Evolutionary conservation across 2,888 invertebrate species (phyloP).

Genomic region (Limnephilus auricula): DNA sequence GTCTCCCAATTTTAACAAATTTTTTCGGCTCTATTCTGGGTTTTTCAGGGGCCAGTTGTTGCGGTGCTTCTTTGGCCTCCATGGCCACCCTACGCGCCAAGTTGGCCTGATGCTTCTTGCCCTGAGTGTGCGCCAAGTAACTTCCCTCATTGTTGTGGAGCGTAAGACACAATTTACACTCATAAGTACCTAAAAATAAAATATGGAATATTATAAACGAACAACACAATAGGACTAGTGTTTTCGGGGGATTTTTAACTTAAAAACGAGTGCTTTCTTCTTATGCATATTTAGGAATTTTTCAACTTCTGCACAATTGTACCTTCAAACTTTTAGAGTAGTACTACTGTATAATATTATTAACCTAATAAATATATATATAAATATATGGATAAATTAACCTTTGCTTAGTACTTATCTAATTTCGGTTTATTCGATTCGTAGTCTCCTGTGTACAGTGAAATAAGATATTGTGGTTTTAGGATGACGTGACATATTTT

Average conservation of each 20-base stretch:
- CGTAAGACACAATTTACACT: conserved; percentile 98
- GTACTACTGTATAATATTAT: too few relatives aligned
- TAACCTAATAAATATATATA: too few relatives aligned
- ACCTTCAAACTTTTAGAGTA: too few relatives aligned
- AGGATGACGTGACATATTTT: too few relatives aligned
- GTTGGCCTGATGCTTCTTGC: conserved; percentile 99
- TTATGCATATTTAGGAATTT: too few relatives aligned
- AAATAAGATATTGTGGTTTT: too few relatives aligned
- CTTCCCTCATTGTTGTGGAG: conserved; percentile 99
- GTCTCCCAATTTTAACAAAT: conserved; percentile 99
- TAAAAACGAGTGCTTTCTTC: too few relatives aligned
- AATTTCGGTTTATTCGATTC: not conserved
- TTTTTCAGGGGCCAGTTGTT: conserved; percentile 95
- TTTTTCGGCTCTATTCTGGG: conserved; percentile 98
- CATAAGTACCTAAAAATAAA: conserved; percentile 87
- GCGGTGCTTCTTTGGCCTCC: conserved; percentile 98
- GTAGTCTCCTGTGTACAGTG: not conserved
- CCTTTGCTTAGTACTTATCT: not conserved
- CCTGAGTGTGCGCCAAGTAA: conserved; percentile 99
- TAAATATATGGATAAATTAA: too few relatives aligned
- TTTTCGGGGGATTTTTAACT: too few relatives aligned
- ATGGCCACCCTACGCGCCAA: conserved; percentile 98
- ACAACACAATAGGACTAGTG: too few relatives aligned
- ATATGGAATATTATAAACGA: not conserved
- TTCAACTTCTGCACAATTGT: too few relatives aligned